Evolutionary conservation across 2,797 vertebrate genomes (phyloP), one percentile per base, ranked within the genome.

Genomic region (Darevskia mixta): DNA sequence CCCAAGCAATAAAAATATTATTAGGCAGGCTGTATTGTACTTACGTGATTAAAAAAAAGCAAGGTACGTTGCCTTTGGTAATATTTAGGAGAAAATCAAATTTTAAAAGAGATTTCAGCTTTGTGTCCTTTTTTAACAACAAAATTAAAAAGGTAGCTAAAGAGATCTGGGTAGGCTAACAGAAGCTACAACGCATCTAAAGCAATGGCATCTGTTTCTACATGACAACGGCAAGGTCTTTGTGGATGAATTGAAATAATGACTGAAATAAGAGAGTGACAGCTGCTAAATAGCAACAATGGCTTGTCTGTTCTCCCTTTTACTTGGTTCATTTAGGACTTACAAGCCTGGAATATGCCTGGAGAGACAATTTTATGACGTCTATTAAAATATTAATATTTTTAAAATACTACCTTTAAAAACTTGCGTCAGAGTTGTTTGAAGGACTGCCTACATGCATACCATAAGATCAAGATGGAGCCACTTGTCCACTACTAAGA

Each of bases 1-100:
- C 64, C 27, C 71, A 90, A 79, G 69, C 38, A 55, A 41, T 90
- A 85, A 32, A 87, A 83, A 43, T 61, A 43, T 35, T 9, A 88
- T 35, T 3, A 88, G 23, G 27, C 20, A 38, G n/a, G 3, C 27
- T 41, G 69, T 55, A 66, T 66, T 49, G 41, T 66, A 71, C 41
- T 71, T 27, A 3, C 25, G 35, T 13, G 35, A 27, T 79, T 79
- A 43, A 84, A 71, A 43, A 61, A 67, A 45, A 87, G 72, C 5
- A 49, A 27, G 32, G 0, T 10, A 15, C 20, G 77, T 3, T 80
- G 17, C 43, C 73, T 85, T 3, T 1, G 43, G 80, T 55, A 69
- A 6, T 85, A n/a, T 75, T 88, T 32, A 81, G 9, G 67, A 15
- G 25, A n/a, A 13, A 72, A 45, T 79, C 58, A 9, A 61, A 11